Conservation (phyloP, 2,888 invertebrate species). For the Rhimphoctona megacephalus region DNA sequence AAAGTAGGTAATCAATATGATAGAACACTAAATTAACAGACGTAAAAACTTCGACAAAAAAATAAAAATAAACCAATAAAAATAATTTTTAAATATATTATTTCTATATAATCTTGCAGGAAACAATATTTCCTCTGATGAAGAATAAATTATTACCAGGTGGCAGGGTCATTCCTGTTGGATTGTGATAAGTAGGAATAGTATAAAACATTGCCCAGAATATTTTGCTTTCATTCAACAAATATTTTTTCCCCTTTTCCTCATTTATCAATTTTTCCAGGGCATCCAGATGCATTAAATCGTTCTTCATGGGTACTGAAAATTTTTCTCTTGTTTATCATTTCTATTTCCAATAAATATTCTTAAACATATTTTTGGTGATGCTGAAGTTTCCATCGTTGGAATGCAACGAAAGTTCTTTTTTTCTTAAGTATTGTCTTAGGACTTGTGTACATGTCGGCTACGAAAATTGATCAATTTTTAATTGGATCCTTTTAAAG, state of each 20-base stretch:
- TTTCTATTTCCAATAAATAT: not conserved
- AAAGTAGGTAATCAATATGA: not conserved
- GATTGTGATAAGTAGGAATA: slow-evolving; percentile 88
- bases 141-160: slow-evolving; percentile 80
- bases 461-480: too few relatives aligned
- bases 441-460: too few relatives aligned
- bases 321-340: slow-evolving; percentile 19
- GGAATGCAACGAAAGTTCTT: not conserved
- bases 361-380: not conserved
- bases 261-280: slow-evolving; percentile 84
- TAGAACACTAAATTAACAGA: not conserved
- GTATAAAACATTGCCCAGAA: slow-evolving; percentile 87
- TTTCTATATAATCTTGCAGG: not conserved
- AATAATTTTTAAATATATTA: not conserved
- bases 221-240: slow-evolving; percentile 81
- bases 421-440: too few relatives aligned
- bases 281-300: slow-evolving; percentile 85
- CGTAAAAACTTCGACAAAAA: too few relatives aligned
- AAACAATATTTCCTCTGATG: not conserved
- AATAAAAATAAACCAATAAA: too few relatives aligned
- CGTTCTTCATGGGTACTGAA: slow-evolving; percentile 86
- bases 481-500: too few relatives aligned
- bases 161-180: slow-evolving; percentile 86
- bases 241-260: slow-evolving; percentile 78
- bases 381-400: not conserved